Evolutionary conservation across 2,113 vertebrate species (phyloP), one percentile per base, ranked within the genome.

Genomic region (Struthidea cinerea): DNA sequence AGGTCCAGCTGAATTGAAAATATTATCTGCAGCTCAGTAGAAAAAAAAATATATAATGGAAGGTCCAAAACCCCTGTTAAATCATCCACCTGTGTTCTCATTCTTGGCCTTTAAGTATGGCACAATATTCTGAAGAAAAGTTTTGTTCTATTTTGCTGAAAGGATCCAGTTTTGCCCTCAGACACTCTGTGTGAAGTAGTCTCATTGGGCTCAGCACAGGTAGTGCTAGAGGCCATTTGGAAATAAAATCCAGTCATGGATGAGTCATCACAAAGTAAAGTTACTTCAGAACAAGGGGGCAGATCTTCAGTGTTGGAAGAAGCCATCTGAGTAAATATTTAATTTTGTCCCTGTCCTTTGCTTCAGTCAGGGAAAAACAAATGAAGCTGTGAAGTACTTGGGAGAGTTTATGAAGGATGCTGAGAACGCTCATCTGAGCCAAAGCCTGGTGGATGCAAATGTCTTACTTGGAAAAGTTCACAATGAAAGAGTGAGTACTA

Each of bases 391-490:
- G 64, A 33, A 71, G 7, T 97, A 89, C 75, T 92, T 98, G 96
- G 93, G 91, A 97, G 97, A 96, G 65, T 97, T 98, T 90, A 80
- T 98, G 89, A 91, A 93, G 42, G 71, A 97, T 95, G 96, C 98
- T 67, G 96, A 96, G 85, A 97, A 89, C 0, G 56, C 94, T 78
- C 84, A 95, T 28, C 96, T 98, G 46, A 96, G 32, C 52, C 94
- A 94, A 32, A 97, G 98, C 67, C 37, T 98, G 33, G 94, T 98
- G 83, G 97, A 96, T 96, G 97, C 97, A 13, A 96, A 97, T 71
- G 59, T 96, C 2, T 96, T 98, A 55, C 97, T 98, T 57, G 98
- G 98, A 23, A 98, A 98, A 74, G 96, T 98, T 94, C 97, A 98
- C 87, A 98, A 98, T 67, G 81, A 96, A 93, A 97, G 60, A 73